Base-by-base conservation (phyloP, 2,888 invertebrate species). In the Allophyes oxyacanthae region DNA sequence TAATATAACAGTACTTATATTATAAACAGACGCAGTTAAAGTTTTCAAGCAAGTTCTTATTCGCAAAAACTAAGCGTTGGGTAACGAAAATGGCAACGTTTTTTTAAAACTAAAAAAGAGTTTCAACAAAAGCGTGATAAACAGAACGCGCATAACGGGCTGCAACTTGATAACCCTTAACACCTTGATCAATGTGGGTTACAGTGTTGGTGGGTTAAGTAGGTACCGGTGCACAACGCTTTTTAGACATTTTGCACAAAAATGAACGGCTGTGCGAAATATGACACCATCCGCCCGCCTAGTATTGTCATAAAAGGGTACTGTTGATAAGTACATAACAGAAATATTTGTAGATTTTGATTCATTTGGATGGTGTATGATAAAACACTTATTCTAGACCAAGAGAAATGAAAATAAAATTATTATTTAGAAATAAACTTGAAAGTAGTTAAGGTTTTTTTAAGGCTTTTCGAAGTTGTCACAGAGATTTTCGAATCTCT, bases 121-220 rank as follows among this genome's bases (percentile, higher is more conserved):
- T 85, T 86, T 68, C 64, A 85, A 87, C 89, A 91, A 79, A 83
- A 81, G 84, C 73, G 79, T 85, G 81, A 77, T 79, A 82, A 81
- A 82, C 79, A 74, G 79, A 83, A 79, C 78, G 82, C 75, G 70
- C 58, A 72, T 91, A 92, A 91, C 92, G 92, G 89, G 86, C 84
- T 88, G 94, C 87, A 94, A 94, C 86, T 81, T 84, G 92, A 94
- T 92, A 87, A 88, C 87, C 78, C 83, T 72, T 84, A 89, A 91
- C 94, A 94, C 93, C 93, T 94, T 93, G 90, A 88, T 88, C 85
- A 88, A 94, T 92, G 87, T 94, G 93, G 94, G 94, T 94, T 92
- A 94, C 89, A 81, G 90, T 83, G 86, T 86, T 83, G 78, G 82
- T 78, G 82, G 79, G 82, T 77, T 64, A 72, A 54, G 69, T 64